Base-by-base conservation (phyloP, 2,797 vertebrate species). In the Eptatretus atami region DNA sequence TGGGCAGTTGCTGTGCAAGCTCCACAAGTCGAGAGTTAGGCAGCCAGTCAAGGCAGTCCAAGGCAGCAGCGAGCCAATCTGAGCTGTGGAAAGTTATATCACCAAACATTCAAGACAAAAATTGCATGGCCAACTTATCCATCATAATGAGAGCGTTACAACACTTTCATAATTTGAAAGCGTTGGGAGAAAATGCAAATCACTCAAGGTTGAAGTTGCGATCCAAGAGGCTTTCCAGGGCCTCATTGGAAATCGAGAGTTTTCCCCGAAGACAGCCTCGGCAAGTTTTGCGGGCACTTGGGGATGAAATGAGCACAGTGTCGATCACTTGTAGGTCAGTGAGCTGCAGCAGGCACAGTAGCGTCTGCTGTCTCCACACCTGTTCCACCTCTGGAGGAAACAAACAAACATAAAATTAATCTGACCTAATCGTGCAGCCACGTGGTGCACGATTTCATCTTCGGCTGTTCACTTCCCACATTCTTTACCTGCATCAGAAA, bases 351-450 rank as follows among this genome's bases (percentile, higher is more conserved):
- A 98, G 75, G 54, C 88, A 78, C 66, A 79, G 75, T 31, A 92
- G 78, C 0, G 86, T 83, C 79, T 94, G 84, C 69, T 96, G 86
- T 71, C 79, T 79, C 92, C 88, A 98, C 66, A 94, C 79, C 76
- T 90, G 82, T 64, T 78, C 73, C 70, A 95, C 77, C 70, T 86
- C 90, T 98, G 73, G 63, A 64, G 67, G 15, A 24, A 9, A 11
- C 9, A 24, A n/a, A 61, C 1, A 24, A n/a, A 61, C 55, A 24
- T 24, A 60, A 4, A 57, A 60, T 14, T 14, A 60, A 60, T 60
- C 55, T 12, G 57, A 25, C 57, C 12, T n/a, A 25, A 61, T n/a
- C n/a, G 3, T 11, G 25, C 25, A n/a, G 10, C n/a, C 57, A 12
- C 10, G n/a, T 12, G 57, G 9, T 61, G 2, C 57, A 11, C 12